Conservation (phyloP, 1,140 invertebrate species). For the honey bee (Apis mellifera) region DNA sequence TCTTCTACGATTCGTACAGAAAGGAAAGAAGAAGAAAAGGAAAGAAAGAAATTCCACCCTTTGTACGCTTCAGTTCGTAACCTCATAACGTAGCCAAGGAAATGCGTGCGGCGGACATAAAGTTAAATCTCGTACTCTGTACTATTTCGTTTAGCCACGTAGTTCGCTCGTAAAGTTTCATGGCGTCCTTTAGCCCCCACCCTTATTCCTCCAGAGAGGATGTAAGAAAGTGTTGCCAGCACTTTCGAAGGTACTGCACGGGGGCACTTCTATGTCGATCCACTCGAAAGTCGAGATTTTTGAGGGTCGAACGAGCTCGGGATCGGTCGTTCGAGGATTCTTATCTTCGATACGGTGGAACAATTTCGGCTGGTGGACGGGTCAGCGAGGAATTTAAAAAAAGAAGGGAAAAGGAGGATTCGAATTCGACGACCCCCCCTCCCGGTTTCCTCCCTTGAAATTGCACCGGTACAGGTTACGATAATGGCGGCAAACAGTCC, state of each 20-base stretch:
- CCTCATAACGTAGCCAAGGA: not conserved
- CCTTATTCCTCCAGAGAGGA: slow-evolving; percentile 13
- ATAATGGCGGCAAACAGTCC: slow-evolving; percentile 75
- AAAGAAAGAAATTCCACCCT: not conserved
- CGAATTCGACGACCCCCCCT: not conserved
- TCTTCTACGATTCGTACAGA: not conserved
- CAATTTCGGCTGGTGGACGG: slow-evolving; percentile 56
- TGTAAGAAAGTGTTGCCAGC: slow-evolving; percentile 63
- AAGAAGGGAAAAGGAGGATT: not conserved
- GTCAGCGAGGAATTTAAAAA: slow-evolving; percentile 33
- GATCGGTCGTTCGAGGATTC: slow-evolving; percentile 69
- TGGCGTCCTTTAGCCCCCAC: slow-evolving; percentile 42
- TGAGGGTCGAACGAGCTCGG: slow-evolving; percentile 62
- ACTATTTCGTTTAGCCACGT: slow-evolving; percentile 58
- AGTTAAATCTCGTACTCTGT: slow-evolving; percentile 51
- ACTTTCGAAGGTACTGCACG: slow-evolving; percentile 45
- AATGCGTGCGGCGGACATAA: slow-evolving; percentile 26
- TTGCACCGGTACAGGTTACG: slow-evolving; percentile 69
- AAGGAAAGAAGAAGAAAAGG: too few species aligned
- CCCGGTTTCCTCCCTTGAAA: slow-evolving; percentile 55
- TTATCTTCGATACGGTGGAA: slow-evolving; percentile 64
- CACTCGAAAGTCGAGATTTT: slow-evolving; percentile 68
- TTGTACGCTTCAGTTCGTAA: not conserved
- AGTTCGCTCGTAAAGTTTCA: slow-evolving; percentile 62
- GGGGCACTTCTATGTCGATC: slow-evolving; percentile 53